phyloP scores from a whole-genome alignment of 2,113 vertebrate genomes.

The Rana temporaria region DNA sequence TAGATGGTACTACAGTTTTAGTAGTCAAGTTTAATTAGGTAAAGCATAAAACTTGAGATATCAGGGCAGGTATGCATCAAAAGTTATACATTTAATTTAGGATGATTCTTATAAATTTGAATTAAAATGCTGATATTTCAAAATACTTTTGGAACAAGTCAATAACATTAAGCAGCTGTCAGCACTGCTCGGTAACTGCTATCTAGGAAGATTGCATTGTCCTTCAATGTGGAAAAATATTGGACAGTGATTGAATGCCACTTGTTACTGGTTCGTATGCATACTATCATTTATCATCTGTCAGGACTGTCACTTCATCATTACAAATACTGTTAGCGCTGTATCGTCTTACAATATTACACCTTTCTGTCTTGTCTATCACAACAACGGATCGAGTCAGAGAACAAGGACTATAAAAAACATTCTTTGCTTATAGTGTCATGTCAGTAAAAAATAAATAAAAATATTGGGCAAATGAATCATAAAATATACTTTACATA shows the following conservation, averaged over 20 bases:
- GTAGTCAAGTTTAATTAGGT: too few species aligned
- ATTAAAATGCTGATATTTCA: not conserved
- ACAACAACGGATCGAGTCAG: constrained; percentile 49
- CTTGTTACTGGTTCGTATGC: constrained; percentile 65
- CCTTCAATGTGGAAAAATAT: constrained; percentile 63
- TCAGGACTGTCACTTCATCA: constrained; percentile 69
- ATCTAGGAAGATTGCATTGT: constrained; percentile 60
- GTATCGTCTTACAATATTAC: constrained; percentile 54
- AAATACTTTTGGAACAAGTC: constrained; percentile 27
- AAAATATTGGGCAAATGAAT: too few species aligned
- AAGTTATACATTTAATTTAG: too few species aligned
- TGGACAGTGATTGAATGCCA: constrained; percentile 70
- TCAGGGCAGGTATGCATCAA: too few species aligned
- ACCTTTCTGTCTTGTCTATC: constrained; percentile 52
- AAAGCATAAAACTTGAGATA: too few species aligned
- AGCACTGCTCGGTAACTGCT: constrained; percentile 54
- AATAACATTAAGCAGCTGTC: constrained; percentile 60
- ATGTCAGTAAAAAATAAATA: too few species aligned
- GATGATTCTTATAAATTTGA: too few species aligned
- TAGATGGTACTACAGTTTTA: too few species aligned
- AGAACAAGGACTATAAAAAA: too few species aligned
- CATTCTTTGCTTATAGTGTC: too few species aligned
- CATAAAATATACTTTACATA: too few species aligned
- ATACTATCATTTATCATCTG: constrained; percentile 72
- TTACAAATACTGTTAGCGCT: constrained; percentile 65